Percentiles rank a stretch among this genome's conserved stretches.
Evolutionary conservation across 1,140 invertebrate genomes (phyloP).

Genomic region (Eueides isabella): DNA sequence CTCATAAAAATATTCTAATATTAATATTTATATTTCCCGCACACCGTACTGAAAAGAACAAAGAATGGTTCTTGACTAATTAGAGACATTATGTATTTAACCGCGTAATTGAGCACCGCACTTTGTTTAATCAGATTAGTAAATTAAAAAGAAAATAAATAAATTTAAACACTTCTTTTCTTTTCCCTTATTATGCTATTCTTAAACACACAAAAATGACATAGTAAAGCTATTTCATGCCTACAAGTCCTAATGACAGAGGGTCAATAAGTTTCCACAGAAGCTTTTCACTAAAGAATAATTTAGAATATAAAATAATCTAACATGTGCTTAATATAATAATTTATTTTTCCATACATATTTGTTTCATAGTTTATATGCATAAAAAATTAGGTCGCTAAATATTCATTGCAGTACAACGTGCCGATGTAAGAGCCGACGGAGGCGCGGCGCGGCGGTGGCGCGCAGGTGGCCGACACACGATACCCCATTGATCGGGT

Average conservation of each 20-base stretch:
- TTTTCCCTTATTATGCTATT: too few relatives aligned
- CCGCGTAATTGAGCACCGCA: not conserved
- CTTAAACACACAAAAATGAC: too few relatives aligned
- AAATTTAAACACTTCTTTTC: too few relatives aligned
- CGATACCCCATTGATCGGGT: constrained; percentile 76
- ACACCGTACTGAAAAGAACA: too few relatives aligned
- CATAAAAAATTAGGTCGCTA: constrained; percentile 27
- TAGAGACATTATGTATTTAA: not conserved
- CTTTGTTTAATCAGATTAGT: not conserved
- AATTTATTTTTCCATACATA: not conserved
- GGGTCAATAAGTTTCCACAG: too few relatives aligned
- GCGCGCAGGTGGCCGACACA: constrained; percentile 75
- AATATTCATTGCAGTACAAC: constrained; percentile 39
- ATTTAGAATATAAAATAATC: too few relatives aligned
- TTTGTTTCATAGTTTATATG: not conserved
- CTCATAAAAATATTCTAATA: too few relatives aligned
- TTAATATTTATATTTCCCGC: too few relatives aligned
- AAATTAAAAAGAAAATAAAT: not conserved
- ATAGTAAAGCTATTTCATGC: too few relatives aligned
- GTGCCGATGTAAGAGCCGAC: constrained; percentile 47
- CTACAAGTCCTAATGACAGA: too few relatives aligned
- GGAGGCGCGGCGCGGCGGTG: constrained; percentile 29
- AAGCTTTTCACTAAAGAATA: too few relatives aligned
- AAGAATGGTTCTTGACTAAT: too few relatives aligned
- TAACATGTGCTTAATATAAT: not conserved